Base-by-base conservation (phyloP, 1,140 invertebrate species). In the Cheumatopsyche charites region DNA sequence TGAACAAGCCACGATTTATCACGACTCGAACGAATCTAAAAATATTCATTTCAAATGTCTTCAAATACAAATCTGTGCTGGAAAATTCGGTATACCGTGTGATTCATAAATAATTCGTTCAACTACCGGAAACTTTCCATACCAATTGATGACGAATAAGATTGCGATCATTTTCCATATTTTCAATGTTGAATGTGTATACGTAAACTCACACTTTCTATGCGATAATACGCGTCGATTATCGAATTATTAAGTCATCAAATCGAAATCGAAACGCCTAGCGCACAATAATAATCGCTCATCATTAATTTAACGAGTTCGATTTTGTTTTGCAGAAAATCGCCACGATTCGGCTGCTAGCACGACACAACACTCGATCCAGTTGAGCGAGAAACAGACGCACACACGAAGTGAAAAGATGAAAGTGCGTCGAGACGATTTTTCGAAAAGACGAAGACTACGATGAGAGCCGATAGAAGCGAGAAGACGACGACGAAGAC, bases 401-500 rank as follows among this genome's bases (percentile, higher is more conserved):
- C 23, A 58, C 55, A 25, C 29, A 36, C 29, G 9, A 36, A 25
- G 55, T 58, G 55, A 58, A 58, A 58, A 58, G 55, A 58, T 58
- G 55, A 58, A 58, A 58, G 55, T 58, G 55, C 55, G 55, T 58
- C n/a, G 11, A 58, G 21, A 58, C 55, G 21, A 36, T 36, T 36
- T 58, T 58, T 58, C 21, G 25, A 58, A 55, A 58, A 21, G 55
- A 23, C 19, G 21, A 58, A 17, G 21, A 58, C 23, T 19, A 58
- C 13, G 43, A 47, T 26, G 55, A 58, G 12, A 6, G 12, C 21
- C n/a, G n/a, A n/a, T n/a, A n/a, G n/a, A 23, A 58, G 9, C 13
- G 55, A 23, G 55, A 23, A 19, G 9, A 25, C 13, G 23, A 13
- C 23, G 21, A 58, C 25, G 21, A 9, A 9, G 21, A 58, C 19